A percentile compares a stretch with the other conserved stretches of the same genome.
These are phyloP conservation scores for Chrosomus eos DNA, from an alignment of 2,797 vertebrate species.

Conservation along the genomic window DNA sequence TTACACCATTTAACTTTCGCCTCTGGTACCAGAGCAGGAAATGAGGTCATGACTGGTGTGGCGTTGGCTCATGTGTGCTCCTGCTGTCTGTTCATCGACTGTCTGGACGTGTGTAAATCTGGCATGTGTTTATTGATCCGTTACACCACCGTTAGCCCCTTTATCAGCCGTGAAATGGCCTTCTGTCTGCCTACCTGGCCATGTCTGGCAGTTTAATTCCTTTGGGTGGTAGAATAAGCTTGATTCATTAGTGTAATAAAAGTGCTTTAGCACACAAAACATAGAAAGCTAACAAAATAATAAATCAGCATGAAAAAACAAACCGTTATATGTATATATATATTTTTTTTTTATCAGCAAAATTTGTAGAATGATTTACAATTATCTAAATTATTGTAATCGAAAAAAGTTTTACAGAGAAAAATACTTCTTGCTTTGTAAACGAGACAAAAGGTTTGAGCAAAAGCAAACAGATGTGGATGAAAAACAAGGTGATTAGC, in stretches of 20 bases:
- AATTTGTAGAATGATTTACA: background rate
- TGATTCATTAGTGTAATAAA: slow-evolving; percentile 63
- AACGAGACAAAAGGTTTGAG: background rate
- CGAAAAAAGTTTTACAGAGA: background rate
- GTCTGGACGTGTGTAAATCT: slow-evolving; percentile 53
- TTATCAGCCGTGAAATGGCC: slow-evolving; percentile 65
- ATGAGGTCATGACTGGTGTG: slow-evolving; percentile 42
- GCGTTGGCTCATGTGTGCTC: slow-evolving; percentile 20
- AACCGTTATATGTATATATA: background rate
- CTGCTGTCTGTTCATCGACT: slow-evolving; percentile 42
- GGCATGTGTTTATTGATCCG: slow-evolving; percentile 61
- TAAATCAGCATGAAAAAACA: slow-evolving; percentile 46
- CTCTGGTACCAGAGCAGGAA: slow-evolving; percentile 38
- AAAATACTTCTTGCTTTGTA: background rate
- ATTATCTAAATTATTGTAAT: background rate
- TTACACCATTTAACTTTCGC: slow-evolving; percentile 29
- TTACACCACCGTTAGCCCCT: slow-evolving; percentile 60
- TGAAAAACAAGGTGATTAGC: background rate
- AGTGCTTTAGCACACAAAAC: slow-evolving; percentile 34
- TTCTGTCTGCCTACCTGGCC: slow-evolving; percentile 60
- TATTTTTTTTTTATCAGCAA: background rate
- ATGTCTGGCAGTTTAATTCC: slow-evolving; percentile 59
- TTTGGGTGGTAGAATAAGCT: slow-evolving; percentile 47
- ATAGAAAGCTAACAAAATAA: slow-evolving; percentile 13
- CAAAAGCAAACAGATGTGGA: background rate